Evolutionary conservation across 23 tunicate species (phyloP), one percentile per base, ranked within the genome.

Genomic region (Aplidium turbinatum): DNA sequence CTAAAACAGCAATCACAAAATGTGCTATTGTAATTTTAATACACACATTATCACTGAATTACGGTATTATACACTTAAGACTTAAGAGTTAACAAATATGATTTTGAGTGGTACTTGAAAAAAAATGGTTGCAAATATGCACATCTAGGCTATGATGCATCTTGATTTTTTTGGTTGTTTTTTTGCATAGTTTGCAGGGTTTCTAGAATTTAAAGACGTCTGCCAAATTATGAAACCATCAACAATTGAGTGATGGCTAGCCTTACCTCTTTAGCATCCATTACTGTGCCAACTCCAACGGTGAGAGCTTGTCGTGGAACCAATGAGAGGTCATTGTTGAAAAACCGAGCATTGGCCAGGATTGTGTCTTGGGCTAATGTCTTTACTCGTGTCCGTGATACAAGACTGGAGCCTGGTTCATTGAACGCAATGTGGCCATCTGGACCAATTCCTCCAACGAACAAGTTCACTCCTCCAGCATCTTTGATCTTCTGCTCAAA

Each of bases 381-480:
- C 58, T 91, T 91, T 36, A 91, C 91, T 19, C 91, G 75, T 20
- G 97, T 91, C 53, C 91, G 72, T 20, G 91, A 91, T 6, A 84
- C 86, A 0, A 91, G 78, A 79, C 97, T 91, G 16, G 97, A 91
- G 1, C 97, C 97, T 3, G 97, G 97, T 31, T 91, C 97, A 46
- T 91, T 91, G 39, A 91, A 91, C 0, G 97, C 97, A 46, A 91
- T 84, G 51, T 84, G 97, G 5, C 97, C 97, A 58, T 91, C 97
- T 24, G 91, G 91, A 28, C 97, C 91, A 26, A 91, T 84, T 16
- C 97, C 97, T 13, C 97, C 97, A 4, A 91, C 77, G 73, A 91
- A 91, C 30, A 91, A 58, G 34, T 91, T 45, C 22, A 91, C 64
- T 18, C 97, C 97, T 32, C 97, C 91, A 35, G 97, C 91, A 33